Evolutionary conservation across 2,888 invertebrate species (phyloP), one percentile per base, ranked within the genome.

Genomic region (Eupsilia transversa): DNA sequence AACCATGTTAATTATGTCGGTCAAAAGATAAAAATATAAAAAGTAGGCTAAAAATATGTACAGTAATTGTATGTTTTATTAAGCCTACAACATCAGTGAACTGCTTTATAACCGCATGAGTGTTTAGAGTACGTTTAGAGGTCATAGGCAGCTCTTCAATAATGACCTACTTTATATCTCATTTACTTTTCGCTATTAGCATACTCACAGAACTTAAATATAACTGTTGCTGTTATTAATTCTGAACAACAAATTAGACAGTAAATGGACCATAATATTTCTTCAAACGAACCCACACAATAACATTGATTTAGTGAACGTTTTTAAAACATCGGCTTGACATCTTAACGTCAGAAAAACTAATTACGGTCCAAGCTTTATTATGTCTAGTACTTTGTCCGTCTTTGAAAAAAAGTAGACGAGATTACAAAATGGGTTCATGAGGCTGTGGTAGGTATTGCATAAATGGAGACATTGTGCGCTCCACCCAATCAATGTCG

Each of bases 401-500:
- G 61, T 43, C 60, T 79, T 82, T 80, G 71, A 79, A 79, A 75
- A 75, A 79, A 68, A 67, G 80, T 72, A 85, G 83, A 85, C 87
- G 67, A 82, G 63, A 76, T 87, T 85, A 83, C 80, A 73, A 83
- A 89, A 88, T 85, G 68, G 72, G 77, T 79, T 72, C 80, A 88
- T 64, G 75, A 77, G 72, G 72, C 81, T 63, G 61, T 49, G 60
- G 77, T 70, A 72, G 60, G 77, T 70, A 72, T 89, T 87, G 66
- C 86, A 79, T 85, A 88, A 87, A 84, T 74, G 49, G 68, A 61
- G 64, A 71, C 66, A 79, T 70, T 56, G 64, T 61, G 57, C 33
- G 79, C 75, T 88, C 84, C 86, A 80, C 86, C 90, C 82, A 74
- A 87, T 86, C 86, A 84, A 86, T 89, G 87, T 82, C 80, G 76